A percentile compares a stretch with the other conserved stretches of the same genome.
phyloP scores from a whole-genome alignment of 2,797 vertebrate species.

The Xyrichtys novacula region DNA sequence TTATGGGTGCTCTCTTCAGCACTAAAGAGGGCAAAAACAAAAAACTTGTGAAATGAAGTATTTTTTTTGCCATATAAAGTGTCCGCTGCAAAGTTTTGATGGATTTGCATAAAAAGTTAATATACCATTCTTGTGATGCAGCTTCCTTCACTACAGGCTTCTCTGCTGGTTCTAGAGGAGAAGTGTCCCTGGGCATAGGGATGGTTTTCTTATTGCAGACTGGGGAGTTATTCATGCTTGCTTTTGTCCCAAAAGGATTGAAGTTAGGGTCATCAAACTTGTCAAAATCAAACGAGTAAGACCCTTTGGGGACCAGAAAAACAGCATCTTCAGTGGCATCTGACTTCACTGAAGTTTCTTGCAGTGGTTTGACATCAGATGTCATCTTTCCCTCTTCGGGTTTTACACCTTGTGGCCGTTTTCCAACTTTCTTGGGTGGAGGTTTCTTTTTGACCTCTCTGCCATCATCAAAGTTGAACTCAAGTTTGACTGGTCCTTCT shows the following conservation, averaged over 20 bases:
- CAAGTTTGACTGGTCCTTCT: slow-evolving; percentile 80
- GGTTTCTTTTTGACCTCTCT: slow-evolving; percentile 72
- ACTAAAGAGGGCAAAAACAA: slow-evolving; percentile 41
- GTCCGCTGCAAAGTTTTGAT: background rate
- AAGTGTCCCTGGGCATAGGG: slow-evolving; percentile 17
- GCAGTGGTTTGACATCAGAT: slow-evolving; percentile 35
- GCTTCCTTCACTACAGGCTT: slow-evolving; percentile 44
- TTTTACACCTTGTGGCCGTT: slow-evolving; percentile 78
- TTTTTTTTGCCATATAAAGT: background rate
- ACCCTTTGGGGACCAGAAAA: slow-evolving; percentile 61
- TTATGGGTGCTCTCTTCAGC: slow-evolving; percentile 32
- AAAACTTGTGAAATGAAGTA: background rate
- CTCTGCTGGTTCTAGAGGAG: slow-evolving; percentile 12
- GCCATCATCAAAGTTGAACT: slow-evolving; percentile 87
- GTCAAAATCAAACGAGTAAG: slow-evolving; percentile 84
- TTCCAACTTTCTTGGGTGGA: slow-evolving; percentile 84
- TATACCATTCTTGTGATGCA: slow-evolving; percentile 50
- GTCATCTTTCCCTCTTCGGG: slow-evolving; percentile 68
- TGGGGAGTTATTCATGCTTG: slow-evolving; percentile 77
- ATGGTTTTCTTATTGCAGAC: slow-evolving; percentile 39
- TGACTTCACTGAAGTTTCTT: slow-evolving; percentile 21
- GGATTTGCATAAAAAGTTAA: background rate
- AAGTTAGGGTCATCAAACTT: slow-evolving; percentile 87
- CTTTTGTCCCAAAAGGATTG: slow-evolving; percentile 82
- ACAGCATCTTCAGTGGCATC: slow-evolving; percentile 41